A percentile compares a stretch with the other conserved stretches of the same genome.
Evolutionary conservation across 2,888 invertebrate genomes (phyloP).

Genomic region (Thereva unica): DNA sequence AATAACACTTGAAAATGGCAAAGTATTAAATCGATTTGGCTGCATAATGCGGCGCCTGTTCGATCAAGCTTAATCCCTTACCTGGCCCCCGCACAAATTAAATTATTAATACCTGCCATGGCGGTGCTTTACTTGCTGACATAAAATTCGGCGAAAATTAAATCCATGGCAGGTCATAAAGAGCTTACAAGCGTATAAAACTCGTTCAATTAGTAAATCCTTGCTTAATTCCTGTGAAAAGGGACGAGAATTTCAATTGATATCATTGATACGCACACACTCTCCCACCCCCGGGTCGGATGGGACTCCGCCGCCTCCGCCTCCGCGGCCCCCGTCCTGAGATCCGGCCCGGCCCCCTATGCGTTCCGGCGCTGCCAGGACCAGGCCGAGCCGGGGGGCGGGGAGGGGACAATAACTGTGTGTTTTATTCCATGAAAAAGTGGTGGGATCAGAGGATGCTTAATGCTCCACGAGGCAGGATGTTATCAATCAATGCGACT

Average conservation of each 20-base stretch:
- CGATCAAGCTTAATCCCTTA: background rate
- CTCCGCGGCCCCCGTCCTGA: too few species aligned
- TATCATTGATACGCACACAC: conserved; percentile 26
- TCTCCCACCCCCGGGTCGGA: background rate
- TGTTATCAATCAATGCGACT: conserved; percentile 36
- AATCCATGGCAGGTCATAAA: conserved; percentile 18
- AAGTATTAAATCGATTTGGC: too few species aligned
- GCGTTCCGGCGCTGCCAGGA: too few species aligned
- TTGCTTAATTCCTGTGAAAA: conserved; percentile 9
- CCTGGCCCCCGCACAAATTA: background rate
- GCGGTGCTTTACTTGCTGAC: background rate
- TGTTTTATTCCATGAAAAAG: conserved; percentile 23
- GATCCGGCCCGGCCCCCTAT: too few species aligned
- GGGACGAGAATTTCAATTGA: conserved; percentile 17
- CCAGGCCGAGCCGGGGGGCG: too few species aligned
- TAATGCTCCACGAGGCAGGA: conserved; percentile 30
- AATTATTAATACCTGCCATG: conserved; percentile 22
- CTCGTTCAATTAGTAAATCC: conserved; percentile 27
- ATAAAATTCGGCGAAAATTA: conserved; percentile 12
- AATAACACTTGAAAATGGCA: too few species aligned
- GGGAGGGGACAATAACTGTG: background rate
- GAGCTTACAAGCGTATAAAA: conserved; percentile 27
- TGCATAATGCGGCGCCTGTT: too few species aligned
- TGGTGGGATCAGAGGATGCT: conserved; percentile 27
- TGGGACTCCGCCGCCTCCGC: too few species aligned